Base-by-base conservation (phyloP, 2,888 invertebrate genomes). In the Hypomecis punctinalis region DNA sequence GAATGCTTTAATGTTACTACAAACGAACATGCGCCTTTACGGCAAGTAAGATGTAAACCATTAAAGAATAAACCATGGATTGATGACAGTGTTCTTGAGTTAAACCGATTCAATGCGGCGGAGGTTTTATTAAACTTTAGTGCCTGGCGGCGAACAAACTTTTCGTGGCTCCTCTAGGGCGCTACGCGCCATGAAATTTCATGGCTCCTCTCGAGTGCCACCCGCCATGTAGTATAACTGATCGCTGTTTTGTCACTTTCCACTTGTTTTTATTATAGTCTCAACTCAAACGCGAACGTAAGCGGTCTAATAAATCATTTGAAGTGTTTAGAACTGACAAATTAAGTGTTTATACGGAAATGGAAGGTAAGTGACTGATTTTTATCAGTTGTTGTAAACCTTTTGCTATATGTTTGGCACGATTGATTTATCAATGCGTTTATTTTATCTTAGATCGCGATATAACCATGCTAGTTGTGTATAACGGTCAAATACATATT, bases 301-400 rank as follows among this genome's bases (percentile, higher is more conserved):
- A 23, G 47, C 47, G 47, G 47, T 47, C 23, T 47, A 47, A 47
- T 47, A 47, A 23, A 13, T 47, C 47, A 23, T 47, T 47, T 47
- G 11, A 47, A 47, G 47, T 47, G 47, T 47, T 47, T 47, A 47
- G 47, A 47, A 47, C 13, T 47, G 47, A 47, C 23, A 13, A 47
- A 13, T 23, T 47, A 47, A 11, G 47, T 13, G 47, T 47, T 13
- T 23, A 47, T 13, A 47, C 47, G 23, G 47, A 47, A 47, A 47
- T 47, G 47, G 23, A 47, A 47, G 47, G 47, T 13, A 47, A 47
- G 47, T 23, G 47, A 47, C 47, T 47, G 11, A 47, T 47, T 47
- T 47, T 47, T 47, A 47, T 47, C 47, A 47, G 47, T 47, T 47
- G 47, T 47, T 23, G 47, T 47, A 47, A 47, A 47, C 47, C 47